phyloP scores from a whole-genome alignment of 1,140 invertebrate genomes.

The Babylonia areolata region DNA sequence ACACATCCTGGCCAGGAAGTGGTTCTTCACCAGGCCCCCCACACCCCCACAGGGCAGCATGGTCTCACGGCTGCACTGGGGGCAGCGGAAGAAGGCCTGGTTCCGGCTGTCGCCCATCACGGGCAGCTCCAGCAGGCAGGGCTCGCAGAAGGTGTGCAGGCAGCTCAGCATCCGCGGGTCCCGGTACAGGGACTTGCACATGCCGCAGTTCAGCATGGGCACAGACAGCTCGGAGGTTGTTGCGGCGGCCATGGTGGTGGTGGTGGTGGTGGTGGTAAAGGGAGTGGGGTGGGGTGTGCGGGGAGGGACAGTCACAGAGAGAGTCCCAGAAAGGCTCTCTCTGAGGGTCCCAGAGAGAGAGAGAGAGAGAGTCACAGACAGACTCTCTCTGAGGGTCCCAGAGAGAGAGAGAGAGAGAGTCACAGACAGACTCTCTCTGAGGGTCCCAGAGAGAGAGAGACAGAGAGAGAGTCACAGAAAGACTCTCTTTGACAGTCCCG shows the following conservation, averaged over 20 bases:
- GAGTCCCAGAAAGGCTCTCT: not conserved
- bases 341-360: too few relatives aligned
- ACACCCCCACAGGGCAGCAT: constrained; percentile 34
- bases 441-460: not conserved
- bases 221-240: not conserved
- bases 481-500: too few relatives aligned
- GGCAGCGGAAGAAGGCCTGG: constrained; percentile 35
- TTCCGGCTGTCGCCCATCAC: not conserved
- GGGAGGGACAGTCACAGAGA: not conserved
- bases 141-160: constrained; percentile 59
- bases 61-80: constrained; percentile 35
- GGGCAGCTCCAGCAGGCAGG: constrained; percentile 48
- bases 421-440: too few relatives aligned
- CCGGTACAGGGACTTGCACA: constrained; percentile 57
- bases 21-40: constrained; percentile 45
- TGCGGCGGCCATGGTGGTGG: constrained; percentile 13
- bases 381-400: not conserved
- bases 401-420: not conserved
- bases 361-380: not conserved
- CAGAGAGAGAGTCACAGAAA: not conserved
- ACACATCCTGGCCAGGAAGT: constrained; percentile 48
- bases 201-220: constrained; percentile 49
- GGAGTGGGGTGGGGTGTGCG: not conserved
- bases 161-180: constrained; percentile 56
- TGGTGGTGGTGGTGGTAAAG: too few relatives aligned